These are phyloP conservation scores for Trematocara marginatum DNA, from an alignment of 2,113 vertebrate genomes.

Conservation along the genomic window DNA sequence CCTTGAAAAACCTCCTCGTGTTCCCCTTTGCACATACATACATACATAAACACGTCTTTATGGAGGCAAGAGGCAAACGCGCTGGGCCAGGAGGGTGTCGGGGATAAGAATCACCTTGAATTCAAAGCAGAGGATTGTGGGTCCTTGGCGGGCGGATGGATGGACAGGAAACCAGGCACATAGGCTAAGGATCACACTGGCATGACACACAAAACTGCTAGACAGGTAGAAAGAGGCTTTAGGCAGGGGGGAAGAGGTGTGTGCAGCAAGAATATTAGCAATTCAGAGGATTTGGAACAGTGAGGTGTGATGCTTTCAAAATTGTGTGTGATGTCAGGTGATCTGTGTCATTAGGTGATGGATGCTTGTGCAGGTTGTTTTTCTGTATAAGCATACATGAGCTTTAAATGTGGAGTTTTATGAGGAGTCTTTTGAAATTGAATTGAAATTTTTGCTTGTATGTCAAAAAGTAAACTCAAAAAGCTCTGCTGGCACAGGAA, in stretches of 20 bases:
- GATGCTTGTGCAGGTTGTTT: background rate
- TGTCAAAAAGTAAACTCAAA: background rate
- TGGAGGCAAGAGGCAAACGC: constrained; percentile 69
- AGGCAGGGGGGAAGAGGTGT: constrained; percentile 18
- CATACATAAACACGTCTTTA: constrained; percentile 79
- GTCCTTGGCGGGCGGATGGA: constrained; percentile 49
- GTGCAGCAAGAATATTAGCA: constrained; percentile 10
- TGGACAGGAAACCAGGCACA: constrained; percentile 39
- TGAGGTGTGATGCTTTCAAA: constrained; percentile 14
- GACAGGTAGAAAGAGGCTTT: constrained; percentile 41
- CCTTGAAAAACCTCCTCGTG: constrained; percentile 69
- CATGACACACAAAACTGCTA: constrained; percentile 31
- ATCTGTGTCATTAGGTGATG: constrained; percentile 36
- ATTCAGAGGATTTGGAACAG: constrained; percentile 34
- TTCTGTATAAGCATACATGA: background rate
- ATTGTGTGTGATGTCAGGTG: constrained; percentile 11
- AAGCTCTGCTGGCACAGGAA: background rate
- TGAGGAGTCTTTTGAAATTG: background rate
- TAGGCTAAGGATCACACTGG: constrained; percentile 42
- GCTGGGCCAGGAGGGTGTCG: constrained; percentile 56
- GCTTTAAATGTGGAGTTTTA: background rate
- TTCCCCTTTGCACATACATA: constrained; percentile 75
- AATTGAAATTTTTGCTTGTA: background rate
- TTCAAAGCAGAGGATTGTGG: constrained; percentile 77
- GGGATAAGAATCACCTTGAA: constrained; percentile 80